Base-by-base conservation (phyloP, 2,113 vertebrate species). In the Microcebus ravelobensis region DNA sequence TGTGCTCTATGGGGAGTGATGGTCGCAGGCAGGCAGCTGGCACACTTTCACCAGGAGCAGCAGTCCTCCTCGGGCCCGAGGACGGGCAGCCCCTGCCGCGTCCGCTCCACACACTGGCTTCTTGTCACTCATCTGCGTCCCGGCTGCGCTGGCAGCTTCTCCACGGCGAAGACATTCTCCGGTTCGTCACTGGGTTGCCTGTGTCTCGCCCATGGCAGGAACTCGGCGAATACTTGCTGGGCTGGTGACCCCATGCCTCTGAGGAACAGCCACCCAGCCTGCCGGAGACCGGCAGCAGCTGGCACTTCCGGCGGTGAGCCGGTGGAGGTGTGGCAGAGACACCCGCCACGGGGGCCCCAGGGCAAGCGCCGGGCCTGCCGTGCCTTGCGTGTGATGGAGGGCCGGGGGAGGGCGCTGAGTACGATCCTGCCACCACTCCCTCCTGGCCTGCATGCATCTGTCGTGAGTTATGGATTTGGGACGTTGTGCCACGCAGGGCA, bases 391-490 rank as follows among this genome's bases (percentile, higher is more conserved):
- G 36, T 82, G 65, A 57, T 18, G 5, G 84, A 61, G 27, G 45
- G 15, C 27, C 48, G 34, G n/a, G 39, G 25, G 25, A 42, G 61
- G 52, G 77, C 23, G 5, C 34, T 94, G 68, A 91, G 67, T 87
- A 65, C n/a, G 61, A 23, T 87, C 31, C 61, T 17, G 39, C n/a
- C 50, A 14, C 15, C 27, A 14, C 8, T 31, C 70, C 39, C 50
- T 84, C 34, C 79, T 76, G 57, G 9, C 14, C 81, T 79, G 23
- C 2, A 27, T 65, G 70, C 94, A 84, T 63, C 90, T 95, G 96
- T 67, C 29, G 15, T 0, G 76, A 95, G 88, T 97, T 90, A 85
- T 52, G 77, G 76, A 90, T 96, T 39, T 67, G 71, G 52, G 63
- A 81, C 23, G 59, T n/a, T 39, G 48, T 76, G 81, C 59, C 81